These are phyloP conservation scores for Neria commutata DNA, from an alignment of 2,888 invertebrate genomes.

Conservation along the genomic window DNA sequence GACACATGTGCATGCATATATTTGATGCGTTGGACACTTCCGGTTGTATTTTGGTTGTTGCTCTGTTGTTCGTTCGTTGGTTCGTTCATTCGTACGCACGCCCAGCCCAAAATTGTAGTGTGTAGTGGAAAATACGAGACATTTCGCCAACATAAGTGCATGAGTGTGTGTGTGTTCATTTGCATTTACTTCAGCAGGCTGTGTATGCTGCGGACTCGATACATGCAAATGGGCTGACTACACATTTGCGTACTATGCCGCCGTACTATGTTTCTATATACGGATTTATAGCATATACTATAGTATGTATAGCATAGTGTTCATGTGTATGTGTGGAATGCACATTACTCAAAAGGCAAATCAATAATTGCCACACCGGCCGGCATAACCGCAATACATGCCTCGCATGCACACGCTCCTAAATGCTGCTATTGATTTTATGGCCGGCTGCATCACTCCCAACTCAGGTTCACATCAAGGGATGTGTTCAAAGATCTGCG, in stretches of 20 bases:
- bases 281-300: constrained; percentile 38
- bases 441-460: no score
- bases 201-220: constrained; percentile 48
- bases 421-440: no score
- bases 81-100: neutral
- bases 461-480: no score
- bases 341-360: neutral
- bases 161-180: constrained; percentile 4
- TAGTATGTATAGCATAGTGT: neutral
- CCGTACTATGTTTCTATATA: neutral
- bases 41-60: constrained; percentile 1
- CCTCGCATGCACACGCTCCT: no score
- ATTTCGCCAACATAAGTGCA: constrained; percentile 41
- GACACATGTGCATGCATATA: constrained; percentile 1
- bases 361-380: constrained; percentile 14
- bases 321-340: neutral
- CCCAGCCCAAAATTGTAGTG: neutral
- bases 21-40: constrained; percentile 1
- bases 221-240: constrained; percentile 11
- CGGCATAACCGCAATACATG: no score
- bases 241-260: neutral
- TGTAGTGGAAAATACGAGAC: constrained; percentile 33
- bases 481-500: no score
- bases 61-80: neutral
- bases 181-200: no score